Base-by-base conservation (phyloP, 1,140 invertebrate genomes). In the Zaprionus capensis region DNA sequence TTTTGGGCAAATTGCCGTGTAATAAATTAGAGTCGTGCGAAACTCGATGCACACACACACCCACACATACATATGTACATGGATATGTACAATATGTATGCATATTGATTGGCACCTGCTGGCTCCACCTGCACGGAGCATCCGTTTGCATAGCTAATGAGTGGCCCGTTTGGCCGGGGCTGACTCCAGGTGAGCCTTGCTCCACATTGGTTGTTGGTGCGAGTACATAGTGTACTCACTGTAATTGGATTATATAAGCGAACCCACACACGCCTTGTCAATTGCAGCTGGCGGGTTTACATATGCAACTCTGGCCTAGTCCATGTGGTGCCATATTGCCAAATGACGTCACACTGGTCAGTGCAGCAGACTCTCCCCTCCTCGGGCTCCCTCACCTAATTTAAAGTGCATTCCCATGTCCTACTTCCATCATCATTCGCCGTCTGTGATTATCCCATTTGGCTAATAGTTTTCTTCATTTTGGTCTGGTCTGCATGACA, bases 241-340 rank as follows among this genome's bases (percentile, higher is more conserved):
- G 71, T 86, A 87, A 84, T 88, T 88, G 84, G 84, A 87, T 87
- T 87, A 87, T 71, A 76, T 82, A 82, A 78, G 58, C 55, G 51
- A 20, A 51, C 34, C 36, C 56, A 31, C 49, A 20, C 59, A 58
- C 49, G 49, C 64, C 28, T 41, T 51, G 55, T 57, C 31, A 59
- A 44, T 79, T 55, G 72, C 34, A 49, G 15, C 12, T 24, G 70
- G 59, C 46, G 11, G 31, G 62, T 55, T 58, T 58, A 56, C 68
- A 56, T 12, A 55, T 41, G 34, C 63, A 55, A 51, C 49, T 49
- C 31, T 34, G 31, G 3, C 55, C 12, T 17, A 31, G 3, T 5
- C 46, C 20, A 5, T 14, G 46, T 22, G 46, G 46, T 11, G 20
- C 46, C 46, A 24, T 22, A 51, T 20, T 22, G 46, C 17, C 2